A percentile compares a stretch with the other conserved stretches of the same genome.
Conservation (phyloP, 2,797 vertebrate species). For the Lithobates sylvaticus region DNA sequence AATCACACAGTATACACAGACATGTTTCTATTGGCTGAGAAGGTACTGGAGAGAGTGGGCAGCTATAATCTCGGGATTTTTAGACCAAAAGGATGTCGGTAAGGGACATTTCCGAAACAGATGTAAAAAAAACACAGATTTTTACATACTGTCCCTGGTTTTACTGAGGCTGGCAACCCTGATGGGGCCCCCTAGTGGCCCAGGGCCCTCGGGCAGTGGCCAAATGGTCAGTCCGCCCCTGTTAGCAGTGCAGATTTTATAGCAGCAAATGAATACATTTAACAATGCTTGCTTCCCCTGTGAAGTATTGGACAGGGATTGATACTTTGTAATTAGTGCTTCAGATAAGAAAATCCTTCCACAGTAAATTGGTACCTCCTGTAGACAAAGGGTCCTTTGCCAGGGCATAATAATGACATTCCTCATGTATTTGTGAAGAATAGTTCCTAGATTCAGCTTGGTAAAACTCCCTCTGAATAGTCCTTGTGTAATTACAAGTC, state of each 20-base stretch:
- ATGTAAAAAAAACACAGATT: too few species aligned
- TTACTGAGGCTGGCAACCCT: too few species aligned
- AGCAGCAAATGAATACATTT: background rate
- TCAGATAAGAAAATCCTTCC: constrained; percentile 15
- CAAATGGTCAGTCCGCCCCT: too few species aligned
- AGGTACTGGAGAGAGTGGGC: too few species aligned
- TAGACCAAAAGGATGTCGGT: too few species aligned
- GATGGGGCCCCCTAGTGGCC: too few species aligned
- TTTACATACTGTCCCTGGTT: too few species aligned
- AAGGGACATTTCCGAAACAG: too few species aligned
- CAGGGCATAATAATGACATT: background rate
- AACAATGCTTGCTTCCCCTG: background rate
- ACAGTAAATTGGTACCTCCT: constrained; percentile 6
- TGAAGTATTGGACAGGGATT: background rate
- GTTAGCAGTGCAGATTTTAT: background rate
- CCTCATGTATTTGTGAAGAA: background rate
- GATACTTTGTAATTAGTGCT: constrained; percentile 51
- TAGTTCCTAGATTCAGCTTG: background rate
- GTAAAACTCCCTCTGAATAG: background rate
- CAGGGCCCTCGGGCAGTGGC: too few species aligned
- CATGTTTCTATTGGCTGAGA: too few species aligned
- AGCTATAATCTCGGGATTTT: too few species aligned
- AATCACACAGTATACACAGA: too few species aligned
- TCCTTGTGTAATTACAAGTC: background rate
- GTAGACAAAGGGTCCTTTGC: constrained; percentile 32